Percentiles rank a stretch among this genome's conserved stretches.
Evolutionary conservation across 2,888 invertebrate genomes (phyloP).

Genomic region (Erynnis tages): DNA sequence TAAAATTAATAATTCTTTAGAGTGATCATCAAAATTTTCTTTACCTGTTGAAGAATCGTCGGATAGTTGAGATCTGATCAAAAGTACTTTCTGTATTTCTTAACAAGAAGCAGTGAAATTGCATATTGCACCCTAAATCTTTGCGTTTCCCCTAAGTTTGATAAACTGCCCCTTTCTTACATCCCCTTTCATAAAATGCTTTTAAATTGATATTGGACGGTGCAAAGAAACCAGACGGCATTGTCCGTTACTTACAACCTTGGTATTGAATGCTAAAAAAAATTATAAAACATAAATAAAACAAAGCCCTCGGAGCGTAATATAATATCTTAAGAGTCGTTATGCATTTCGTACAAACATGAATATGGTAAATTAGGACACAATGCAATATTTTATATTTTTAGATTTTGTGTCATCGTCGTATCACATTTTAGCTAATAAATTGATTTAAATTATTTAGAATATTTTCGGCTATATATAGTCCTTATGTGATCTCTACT

Average conservation of each 20-base stretch:
- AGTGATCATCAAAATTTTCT: constrained; percentile 16
- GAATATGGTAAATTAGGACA: too few relatives aligned
- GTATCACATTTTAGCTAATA: too few relatives aligned
- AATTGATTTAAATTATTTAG: too few relatives aligned
- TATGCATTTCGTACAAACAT: background rate
- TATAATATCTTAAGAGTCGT: constrained; percentile 8
- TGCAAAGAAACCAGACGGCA: constrained; percentile 28
- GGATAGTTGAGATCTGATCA: too few relatives aligned
- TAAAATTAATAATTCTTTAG: background rate
- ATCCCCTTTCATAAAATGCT: constrained; percentile 37
- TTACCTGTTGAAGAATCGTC: background rate
- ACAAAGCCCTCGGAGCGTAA: constrained; percentile 14
- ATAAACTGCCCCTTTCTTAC: constrained; percentile 38
- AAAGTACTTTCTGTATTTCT: too few relatives aligned
- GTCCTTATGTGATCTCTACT: too few relatives aligned
- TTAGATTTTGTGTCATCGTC: too few relatives aligned
- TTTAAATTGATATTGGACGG: constrained; percentile 42
- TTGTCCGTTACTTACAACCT: constrained; percentile 32
- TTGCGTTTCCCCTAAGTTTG: constrained; percentile 38
- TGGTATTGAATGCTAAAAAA: constrained; percentile 21
- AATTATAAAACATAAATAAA: constrained; percentile 29
- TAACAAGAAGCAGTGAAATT: constrained; percentile 32
- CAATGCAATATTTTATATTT: too few relatives aligned
- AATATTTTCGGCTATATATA: too few relatives aligned
- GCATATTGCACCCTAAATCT: constrained; percentile 39